Base-by-base conservation (phyloP, 2,113 vertebrate genomes). In the Corapipo altera region DNA sequence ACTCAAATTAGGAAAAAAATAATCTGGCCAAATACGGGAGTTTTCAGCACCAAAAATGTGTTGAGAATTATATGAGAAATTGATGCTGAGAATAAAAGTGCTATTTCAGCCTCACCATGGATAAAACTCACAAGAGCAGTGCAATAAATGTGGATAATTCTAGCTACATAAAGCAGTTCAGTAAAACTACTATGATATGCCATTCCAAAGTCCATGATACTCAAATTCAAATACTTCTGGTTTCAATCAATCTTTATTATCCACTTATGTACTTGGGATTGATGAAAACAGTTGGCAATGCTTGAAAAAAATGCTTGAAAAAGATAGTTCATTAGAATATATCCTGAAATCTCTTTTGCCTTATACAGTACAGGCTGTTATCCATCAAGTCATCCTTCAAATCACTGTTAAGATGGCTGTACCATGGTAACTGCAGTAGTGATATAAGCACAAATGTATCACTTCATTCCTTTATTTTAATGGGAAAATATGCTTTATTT, bases 351-450 rank as follows among this genome's bases (percentile, higher is more conserved):
- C 96, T 97, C 95, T 98, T 98, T 98, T 98, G 97, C 85, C 96
- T 96, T 95, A 72, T 96, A 97, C 94, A 96, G 97, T 96, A 96
- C 95, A 97, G 96, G 92, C 95, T 95, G 89, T 80, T 96, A 94
- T 97, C 91, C 92, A 67, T 97, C 92, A 88, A 97, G 95, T 97
- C 97, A 98, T 99, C 97, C 96, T 98, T 99, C 98, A 99, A 97
- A 96, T 91, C 91, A 87, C 94, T 96, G 94, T 89, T 95, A 97
- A 97, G 88, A 82, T 86, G 49, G 77, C 95, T 97, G 95, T 96
- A 95, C 92, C 66, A 95, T 89, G 73, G 61, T 70, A 90, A 55
- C 83, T 95, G 74, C 39, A 89, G 82, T 49, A 90, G 94, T 91
- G 97, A 98, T 96, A 89, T 65, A 95, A 98, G 78, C 32, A 76